A percentile compares a stretch with the other conserved stretches of the same genome.
Evolutionary conservation across 2,888 invertebrate species (phyloP).

Genomic region (Ariolimax columbianus): DNA sequence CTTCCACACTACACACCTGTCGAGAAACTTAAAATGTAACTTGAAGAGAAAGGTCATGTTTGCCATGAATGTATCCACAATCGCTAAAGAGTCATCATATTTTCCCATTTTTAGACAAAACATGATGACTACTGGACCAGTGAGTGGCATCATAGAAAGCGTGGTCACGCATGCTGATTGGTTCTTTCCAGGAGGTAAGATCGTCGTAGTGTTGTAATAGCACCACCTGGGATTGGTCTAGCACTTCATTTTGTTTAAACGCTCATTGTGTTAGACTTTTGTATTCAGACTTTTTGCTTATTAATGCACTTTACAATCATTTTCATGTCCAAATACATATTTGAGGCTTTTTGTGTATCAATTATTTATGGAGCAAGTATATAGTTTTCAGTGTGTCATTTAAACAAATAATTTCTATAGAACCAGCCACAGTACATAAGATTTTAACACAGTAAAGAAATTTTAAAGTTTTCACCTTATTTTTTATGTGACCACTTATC

Average conservation of each 20-base stretch:
- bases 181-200: constrained; percentile 78
- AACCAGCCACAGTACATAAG: not conserved
- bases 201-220: not conserved
- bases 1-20: too few relatives aligned
- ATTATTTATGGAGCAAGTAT: not conserved
- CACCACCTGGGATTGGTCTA: not conserved
- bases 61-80: not conserved
- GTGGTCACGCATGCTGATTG: constrained; percentile 75
- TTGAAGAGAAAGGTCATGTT: too few relatives aligned
- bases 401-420: not conserved
- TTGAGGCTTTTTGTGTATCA: not conserved
- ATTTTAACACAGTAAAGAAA: not conserved
- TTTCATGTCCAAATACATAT: not conserved
- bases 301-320: not conserved
- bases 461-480: too few relatives aligned
- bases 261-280: not conserved
- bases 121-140: constrained; percentile 74
- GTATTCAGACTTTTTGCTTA: not conserved
- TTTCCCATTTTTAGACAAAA: constrained; percentile 70
- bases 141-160: constrained; percentile 75
- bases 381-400: not conserved
- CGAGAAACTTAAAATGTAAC: too few relatives aligned
- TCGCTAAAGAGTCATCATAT: not conserved
- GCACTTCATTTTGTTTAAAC: not conserved
- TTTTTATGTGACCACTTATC: too few relatives aligned